A percentile compares a stretch with the other conserved stretches of the same genome.
phyloP scores from a whole-genome alignment of 2,888 invertebrate species.

The Quadriops clusia region DNA sequence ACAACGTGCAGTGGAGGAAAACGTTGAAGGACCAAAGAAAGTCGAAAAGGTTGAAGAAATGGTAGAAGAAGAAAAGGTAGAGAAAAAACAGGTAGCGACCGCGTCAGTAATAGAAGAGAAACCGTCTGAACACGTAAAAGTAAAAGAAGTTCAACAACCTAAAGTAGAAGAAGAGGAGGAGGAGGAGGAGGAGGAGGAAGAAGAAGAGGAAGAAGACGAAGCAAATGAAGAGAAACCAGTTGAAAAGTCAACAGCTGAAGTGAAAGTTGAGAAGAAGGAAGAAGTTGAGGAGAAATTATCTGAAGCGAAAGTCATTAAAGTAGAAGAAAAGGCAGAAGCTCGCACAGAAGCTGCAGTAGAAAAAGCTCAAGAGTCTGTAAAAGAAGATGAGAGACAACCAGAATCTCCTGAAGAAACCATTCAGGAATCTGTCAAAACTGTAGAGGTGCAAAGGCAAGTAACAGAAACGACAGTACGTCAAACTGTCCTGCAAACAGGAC shows the following conservation, averaged over 20 bases:
- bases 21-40: constrained; percentile 1
- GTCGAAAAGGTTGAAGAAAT: background rate
- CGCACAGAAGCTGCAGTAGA: background rate
- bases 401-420: too few species aligned
- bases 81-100: background rate
- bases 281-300: background rate
- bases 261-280: background rate
- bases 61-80: background rate
- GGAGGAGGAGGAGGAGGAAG: constrained; percentile 2
- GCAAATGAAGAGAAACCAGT: background rate
- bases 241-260: background rate
- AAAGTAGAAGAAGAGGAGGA: too few species aligned
- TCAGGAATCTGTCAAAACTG: background rate
- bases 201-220: constrained; percentile 2
- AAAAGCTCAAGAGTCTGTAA: background rate
- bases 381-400: too few species aligned
- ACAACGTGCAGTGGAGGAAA: background rate
- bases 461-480: constrained; percentile 6
- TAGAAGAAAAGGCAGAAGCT: background rate
- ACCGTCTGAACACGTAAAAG: too few species aligned
- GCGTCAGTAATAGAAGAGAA: background rate
- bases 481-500: too few species aligned
- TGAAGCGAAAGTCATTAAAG: background rate
- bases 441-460: background rate
- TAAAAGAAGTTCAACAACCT: too few species aligned